phyloP scores from a whole-genome alignment of 2,113 vertebrate genomes.

The Melanostigma gelatinosum region DNA sequence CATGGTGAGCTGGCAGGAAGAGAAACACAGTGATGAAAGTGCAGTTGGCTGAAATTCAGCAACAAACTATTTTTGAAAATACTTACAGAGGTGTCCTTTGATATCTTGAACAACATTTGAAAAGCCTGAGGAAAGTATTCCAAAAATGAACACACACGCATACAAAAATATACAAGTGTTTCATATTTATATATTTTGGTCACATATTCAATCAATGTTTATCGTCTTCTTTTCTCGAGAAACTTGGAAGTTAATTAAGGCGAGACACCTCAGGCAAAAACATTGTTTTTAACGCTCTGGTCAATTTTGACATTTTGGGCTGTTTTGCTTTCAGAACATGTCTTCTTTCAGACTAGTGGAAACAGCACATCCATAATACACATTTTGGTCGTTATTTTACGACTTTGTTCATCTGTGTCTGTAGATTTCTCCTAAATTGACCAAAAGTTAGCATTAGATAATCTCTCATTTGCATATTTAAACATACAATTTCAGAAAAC shows the following conservation, averaged over 20 bases:
- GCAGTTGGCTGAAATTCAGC: slow-evolving; percentile 16
- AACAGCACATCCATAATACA: not conserved
- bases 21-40: slow-evolving; percentile 28
- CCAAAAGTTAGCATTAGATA: too few relatives aligned
- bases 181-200: not conserved
- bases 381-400: not conserved
- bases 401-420: not conserved
- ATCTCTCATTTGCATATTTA: too few relatives aligned
- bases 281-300: not conserved
- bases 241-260: not conserved
- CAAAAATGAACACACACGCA: not conserved
- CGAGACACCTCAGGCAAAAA: not conserved
- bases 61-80: slow-evolving; percentile 31
- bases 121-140: slow-evolving; percentile 81
- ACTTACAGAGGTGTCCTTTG: slow-evolving; percentile 85
- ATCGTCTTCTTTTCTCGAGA: not conserved
- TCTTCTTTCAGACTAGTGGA: not conserved
- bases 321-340: not conserved
- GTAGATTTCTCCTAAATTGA: not conserved
- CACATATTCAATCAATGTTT: slow-evolving; percentile 9
- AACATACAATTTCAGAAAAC: too few relatives aligned
- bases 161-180: not conserved
- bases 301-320: not conserved
- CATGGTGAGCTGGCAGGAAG: slow-evolving; percentile 75
- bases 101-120: slow-evolving; percentile 83